Base-by-base conservation (phyloP, 2,113 vertebrate genomes). In the Marcusenius ussheri region DNA sequence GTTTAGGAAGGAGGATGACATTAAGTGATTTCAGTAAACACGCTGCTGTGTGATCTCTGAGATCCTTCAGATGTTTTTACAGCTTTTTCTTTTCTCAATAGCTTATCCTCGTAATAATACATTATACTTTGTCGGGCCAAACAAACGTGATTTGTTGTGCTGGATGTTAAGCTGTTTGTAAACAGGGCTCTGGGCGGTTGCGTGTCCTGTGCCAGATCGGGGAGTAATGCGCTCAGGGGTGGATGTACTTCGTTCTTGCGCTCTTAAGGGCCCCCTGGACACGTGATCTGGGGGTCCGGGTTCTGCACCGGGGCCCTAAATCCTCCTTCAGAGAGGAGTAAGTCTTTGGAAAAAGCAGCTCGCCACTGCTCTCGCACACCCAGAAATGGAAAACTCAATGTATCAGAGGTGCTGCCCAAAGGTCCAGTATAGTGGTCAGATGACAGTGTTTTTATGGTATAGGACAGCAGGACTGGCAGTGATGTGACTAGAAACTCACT, bases 1-100 rank as follows among this genome's bases (percentile, higher is more conserved):
- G 45, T 50, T n/a, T 45, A 87, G 2, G 3, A 86, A 91, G 89
- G 66, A 42, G 74, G 90, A 90, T 91, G 92, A 92, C 87, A 83
- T 46, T 91, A 89, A 91, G 93, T 93, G 89, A 90, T 58, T 21
- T 46, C 90, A 90, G 83, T 89, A 91, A 90, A 91, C 80, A 84
- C 39, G 39, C 77, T 42, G 21, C 27, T 83, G 74, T 35, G 49
- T 17, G 19, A 89, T 47, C 11, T 39, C 11, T 58, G 10, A 46
- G 24, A 46, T 10, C 56, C 19, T 47, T 66, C 3, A 9, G 21
- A 19, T 88, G 42, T 51, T 31, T 35, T 27, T 45, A 46, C 56
- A 19, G 49, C 39, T 87, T 13, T 62, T 49, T 24, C 35, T 46
- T 88, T 47, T 74, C 19, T 39, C 19, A 1, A 53, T 35, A 6